Conservation (phyloP, 1,140 invertebrate genomes). For the Druon quercuslanigerum region DNA sequence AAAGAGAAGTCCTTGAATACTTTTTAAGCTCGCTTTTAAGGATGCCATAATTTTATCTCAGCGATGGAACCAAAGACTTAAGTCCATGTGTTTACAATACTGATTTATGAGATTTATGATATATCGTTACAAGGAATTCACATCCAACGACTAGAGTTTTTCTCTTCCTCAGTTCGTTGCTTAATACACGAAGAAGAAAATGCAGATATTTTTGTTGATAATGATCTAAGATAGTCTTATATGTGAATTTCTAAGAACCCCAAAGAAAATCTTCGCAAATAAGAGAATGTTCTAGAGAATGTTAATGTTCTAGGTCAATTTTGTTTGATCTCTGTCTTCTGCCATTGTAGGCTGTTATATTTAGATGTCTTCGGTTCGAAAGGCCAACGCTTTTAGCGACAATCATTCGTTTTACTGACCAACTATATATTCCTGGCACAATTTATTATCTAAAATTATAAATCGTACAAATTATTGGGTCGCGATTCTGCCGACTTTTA, state of each 20-base stretch:
- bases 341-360: no score
- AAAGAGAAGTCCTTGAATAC: not conserved
- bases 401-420: slow-evolving; percentile 18
- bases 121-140: not conserved
- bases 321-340: no score
- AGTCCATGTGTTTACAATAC: not conserved
- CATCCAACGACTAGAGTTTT: not conserved
- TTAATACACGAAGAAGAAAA: no score
- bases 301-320: no score
- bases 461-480: slow-evolving; percentile 19
- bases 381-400: not conserved
- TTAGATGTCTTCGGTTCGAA: no score
- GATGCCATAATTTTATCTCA: not conserved
- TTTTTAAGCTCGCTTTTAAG: not conserved
- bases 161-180: no score
- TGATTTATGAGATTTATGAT: not conserved
- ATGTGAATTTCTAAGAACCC: no score
- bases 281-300: no score
- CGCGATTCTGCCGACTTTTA: not conserved
- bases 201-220: no score
- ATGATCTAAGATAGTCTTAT: no score
- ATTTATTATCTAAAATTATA: not conserved
- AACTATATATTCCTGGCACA: not conserved
- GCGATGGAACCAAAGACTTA: slow-evolving; percentile 20
- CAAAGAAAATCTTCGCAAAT: no score